Percentiles rank a stretch among this genome's conserved stretches.
Evolutionary conservation across 1,140 invertebrate species (phyloP).

Genomic region (Halictus rubicundus): DNA sequence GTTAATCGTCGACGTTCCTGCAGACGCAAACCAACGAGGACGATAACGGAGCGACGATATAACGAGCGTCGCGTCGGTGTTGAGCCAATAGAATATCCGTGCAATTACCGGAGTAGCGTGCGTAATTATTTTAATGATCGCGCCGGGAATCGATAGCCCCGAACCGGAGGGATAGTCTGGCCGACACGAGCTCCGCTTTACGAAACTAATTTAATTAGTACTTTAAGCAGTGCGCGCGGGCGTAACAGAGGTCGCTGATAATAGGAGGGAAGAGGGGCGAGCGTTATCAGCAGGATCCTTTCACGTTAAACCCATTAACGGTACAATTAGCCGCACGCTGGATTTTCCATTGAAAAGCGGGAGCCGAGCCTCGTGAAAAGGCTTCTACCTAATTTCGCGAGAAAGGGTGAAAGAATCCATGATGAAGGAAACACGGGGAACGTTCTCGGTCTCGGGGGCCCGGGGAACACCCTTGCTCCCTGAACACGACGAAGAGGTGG

Average conservation of each 20-base stretch:
- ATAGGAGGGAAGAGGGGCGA: neutral
- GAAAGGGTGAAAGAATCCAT: slow-evolving; percentile 22
- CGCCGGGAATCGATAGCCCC: slow-evolving; percentile 32
- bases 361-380: slow-evolving; percentile 31
- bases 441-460: neutral
- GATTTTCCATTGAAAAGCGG: slow-evolving; percentile 32
- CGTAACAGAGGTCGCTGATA: neutral
- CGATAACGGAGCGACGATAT: neutral
- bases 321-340: slow-evolving; percentile 45
- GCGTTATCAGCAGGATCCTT: slow-evolving; percentile 33
- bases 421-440: slow-evolving; percentile 28
- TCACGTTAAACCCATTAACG: slow-evolving; percentile 42
- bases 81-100: neutral
- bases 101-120: slow-evolving; percentile 18
- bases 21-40: neutral
- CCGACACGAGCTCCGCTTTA: slow-evolving; percentile 35
- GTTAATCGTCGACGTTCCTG: neutral
- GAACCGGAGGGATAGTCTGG: slow-evolving; percentile 10
- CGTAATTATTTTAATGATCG: slow-evolving; percentile 45
- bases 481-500: neutral
- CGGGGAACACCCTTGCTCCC: slow-evolving; percentile 8
- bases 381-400: slow-evolving; percentile 53
- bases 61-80: neutral
- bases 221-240: slow-evolving; percentile 17
- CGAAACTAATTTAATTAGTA: slow-evolving; percentile 50